A percentile compares a stretch with the other conserved stretches of the same genome.
Conservation (phyloP, 2,888 invertebrate species). For the Cantharis flavilabris region DNA sequence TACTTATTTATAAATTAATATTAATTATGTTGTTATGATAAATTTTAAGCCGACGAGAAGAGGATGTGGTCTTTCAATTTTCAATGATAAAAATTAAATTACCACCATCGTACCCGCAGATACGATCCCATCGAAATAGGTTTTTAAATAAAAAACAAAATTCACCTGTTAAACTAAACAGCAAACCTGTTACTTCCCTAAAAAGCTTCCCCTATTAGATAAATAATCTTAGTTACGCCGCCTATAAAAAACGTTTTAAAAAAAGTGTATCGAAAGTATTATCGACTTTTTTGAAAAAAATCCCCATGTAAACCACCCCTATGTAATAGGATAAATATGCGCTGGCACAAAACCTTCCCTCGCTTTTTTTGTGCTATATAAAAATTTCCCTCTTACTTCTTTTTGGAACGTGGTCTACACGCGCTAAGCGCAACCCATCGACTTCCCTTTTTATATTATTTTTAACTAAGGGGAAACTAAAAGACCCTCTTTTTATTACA, state of each 20-base stretch:
- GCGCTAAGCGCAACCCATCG: slow-evolving; percentile 37
- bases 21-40: not conserved
- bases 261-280: not conserved
- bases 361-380: slow-evolving; percentile 30
- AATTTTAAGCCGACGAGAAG: not conserved
- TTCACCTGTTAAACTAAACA: not conserved
- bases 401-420: slow-evolving; percentile 38
- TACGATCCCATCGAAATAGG: not conserved
- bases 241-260: not conserved
- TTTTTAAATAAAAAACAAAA: not conserved
- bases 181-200: not conserved
- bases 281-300: slow-evolving; percentile 9
- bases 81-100: not conserved
- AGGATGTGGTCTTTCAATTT: not conserved
- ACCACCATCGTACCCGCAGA: not conserved
- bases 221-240: not conserved
- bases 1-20: too few relatives aligned
- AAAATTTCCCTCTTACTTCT: slow-evolving; percentile 29
- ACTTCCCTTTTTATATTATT: slow-evolving; percentile 40
- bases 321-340: slow-evolving; percentile 22
- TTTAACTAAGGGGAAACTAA: slow-evolving; percentile 34
- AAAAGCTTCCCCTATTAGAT: not conserved
- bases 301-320: slow-evolving; percentile 19
- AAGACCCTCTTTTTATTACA: slow-evolving; percentile 33
- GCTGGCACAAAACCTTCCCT: slow-evolving; percentile 34